These are phyloP conservation scores for Pediacus dermestoides DNA, from an alignment of 2,888 invertebrate genomes.

Conservation along the genomic window DNA sequence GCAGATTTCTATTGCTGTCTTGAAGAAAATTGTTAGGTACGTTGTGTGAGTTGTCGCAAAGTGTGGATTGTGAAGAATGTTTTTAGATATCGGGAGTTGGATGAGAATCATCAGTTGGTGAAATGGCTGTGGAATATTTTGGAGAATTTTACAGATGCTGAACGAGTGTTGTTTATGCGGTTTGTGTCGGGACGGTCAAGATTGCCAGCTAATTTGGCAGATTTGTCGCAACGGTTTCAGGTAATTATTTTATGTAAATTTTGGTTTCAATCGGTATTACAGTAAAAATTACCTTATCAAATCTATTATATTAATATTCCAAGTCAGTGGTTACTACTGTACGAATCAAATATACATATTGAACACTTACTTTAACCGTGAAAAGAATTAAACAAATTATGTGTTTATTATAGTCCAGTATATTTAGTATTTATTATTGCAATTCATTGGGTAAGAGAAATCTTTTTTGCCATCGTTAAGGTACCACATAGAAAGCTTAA, in stretches of 20 bases:
- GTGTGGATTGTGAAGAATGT: conserved; percentile 2
- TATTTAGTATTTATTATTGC: no score
- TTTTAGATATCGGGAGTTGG: conserved; percentile 60
- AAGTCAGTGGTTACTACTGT: no score
- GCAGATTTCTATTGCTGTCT: conserved; percentile 56
- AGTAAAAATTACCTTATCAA: no score
- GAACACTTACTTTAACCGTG: no score
- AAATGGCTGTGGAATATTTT: conserved; percentile 64
- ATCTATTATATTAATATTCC: no score
- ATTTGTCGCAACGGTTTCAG: conserved; percentile 64
- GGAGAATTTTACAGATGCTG: conserved; percentile 59
- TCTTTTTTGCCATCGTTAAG: no score
- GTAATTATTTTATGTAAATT: conserved; percentile 34
- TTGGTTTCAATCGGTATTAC: no score
- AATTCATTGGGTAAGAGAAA: no score
- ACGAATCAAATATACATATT: no score
- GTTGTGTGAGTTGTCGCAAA: conserved; percentile 36
- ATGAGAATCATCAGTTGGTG: conserved; percentile 58
- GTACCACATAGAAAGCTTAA: no score
- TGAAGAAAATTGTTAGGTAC: conserved; percentile 62
- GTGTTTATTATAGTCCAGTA: no score
- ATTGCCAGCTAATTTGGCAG: conserved; percentile 61
- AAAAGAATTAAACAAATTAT: no score
- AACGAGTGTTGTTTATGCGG: conserved; percentile 62
- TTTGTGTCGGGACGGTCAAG: conserved; percentile 65